Base-by-base conservation (phyloP, 2,113 vertebrate genomes). In the Corythornis madagascariensis region DNA sequence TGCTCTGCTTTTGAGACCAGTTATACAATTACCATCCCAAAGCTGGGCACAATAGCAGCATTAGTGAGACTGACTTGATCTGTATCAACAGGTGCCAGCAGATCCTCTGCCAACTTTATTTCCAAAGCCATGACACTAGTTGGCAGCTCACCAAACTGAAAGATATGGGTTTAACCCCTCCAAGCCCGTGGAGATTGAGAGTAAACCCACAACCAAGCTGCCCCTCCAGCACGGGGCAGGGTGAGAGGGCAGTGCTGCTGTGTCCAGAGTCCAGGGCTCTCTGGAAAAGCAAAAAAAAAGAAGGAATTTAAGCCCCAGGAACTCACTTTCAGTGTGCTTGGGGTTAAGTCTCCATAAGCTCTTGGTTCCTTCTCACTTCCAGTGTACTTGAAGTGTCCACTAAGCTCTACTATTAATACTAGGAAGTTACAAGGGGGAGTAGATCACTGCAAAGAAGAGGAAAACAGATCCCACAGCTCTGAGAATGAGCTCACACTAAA, bases 81-180 rank as follows among this genome's bases (percentile, higher is more conserved):
- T 72, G 11, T 22, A 71, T 14, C 90, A 95, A 92, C 91, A 95
- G 95, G 96, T 94, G 95, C 92, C 87, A 93, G 89, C 89, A 65
- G 71, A 85, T 1, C 38, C 38, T 5, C 81, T 82, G 67, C 87
- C 86, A 95, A 60, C 45, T 90, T 71, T 87, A 43, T 71, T 93
- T 70, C 86, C 40, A 90, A 89, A 95, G 94, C 91, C 92, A 89
- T 91, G 81, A 40, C 11, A 61, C 47, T 40, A 48, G 74, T 33
- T 96, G 89, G 81, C 85, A 88, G 26, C 10, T 82, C 29, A 52
- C 89, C 91, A 94, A 66, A 61, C 14, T 5, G 6, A n/a, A 42
- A 83, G 53, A 70, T 26, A 71, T 11, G n/a, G n/a, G 18, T 90
- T 95, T 92, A 94, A 90, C 81, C 56, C 86, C 57, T 3, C 6